Base-by-base conservation (phyloP, 2,113 vertebrate species). In the Rhagologus leucostigma region DNA sequence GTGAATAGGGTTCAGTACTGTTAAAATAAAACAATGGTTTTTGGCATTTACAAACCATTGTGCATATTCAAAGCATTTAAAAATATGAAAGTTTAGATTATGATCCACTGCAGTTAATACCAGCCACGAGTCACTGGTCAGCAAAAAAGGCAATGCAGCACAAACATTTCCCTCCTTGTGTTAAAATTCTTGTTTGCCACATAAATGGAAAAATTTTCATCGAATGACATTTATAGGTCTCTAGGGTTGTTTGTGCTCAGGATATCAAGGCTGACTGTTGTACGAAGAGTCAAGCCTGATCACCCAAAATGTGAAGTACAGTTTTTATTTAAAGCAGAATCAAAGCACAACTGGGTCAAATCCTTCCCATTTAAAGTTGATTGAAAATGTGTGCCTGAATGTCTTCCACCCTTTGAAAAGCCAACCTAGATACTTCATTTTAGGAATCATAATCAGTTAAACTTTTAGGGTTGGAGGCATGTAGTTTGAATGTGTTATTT, bases 31-130 rank as follows among this genome's bases (percentile, higher is more conserved):
- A 24, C 50, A 65, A 21, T 0, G 1, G 6, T 63, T 65, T 95
- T 88, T 93, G 71, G 27, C 75, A 49, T 85, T 94, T 74, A 26
- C 55, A 83, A 67, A 55, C 35, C 41, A 73, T 77, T 86, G 63
- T 86, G 47, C 32, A 16, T 69, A 74, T n/a, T 85, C 41, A 85
- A 87, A 90, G n/a, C 47, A 47, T 84, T 88, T 56, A 55, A 87
- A 95, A 87, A 41, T 42, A 49, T 11, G 29, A 9, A 68, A 59
- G 29, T 59, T 62, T 83, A 55, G 50, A 39, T 89, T 76, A 56
- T 55, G 46, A 79, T 44, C 30, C 0, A 3, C 47, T 53, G 30
- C 44, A 67, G 32, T 41, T 91, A 22, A 10, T 77, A 80, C 23
- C 87, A 95, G 68, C 46, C 50, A 50, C 0, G 2, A 88, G 50